Conservation (phyloP, 2,888 invertebrate species). For the Lochmaea crataegi region DNA sequence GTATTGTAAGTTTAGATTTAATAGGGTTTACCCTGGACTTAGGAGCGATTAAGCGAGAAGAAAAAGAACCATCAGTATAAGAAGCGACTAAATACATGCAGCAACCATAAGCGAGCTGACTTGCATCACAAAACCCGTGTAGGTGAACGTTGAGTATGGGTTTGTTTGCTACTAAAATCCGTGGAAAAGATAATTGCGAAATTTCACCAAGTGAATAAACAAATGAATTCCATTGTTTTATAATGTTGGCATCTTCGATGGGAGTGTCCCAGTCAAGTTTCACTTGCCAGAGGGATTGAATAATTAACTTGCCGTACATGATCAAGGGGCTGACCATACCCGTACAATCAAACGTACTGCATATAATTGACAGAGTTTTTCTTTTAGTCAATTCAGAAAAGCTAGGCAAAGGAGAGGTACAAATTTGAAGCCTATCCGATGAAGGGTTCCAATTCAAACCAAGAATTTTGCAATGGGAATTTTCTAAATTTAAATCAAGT, state of each 20-base stretch:
- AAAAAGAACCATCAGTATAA: constrained; percentile 3
- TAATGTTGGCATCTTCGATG: neutral
- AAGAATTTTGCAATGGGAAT: neutral
- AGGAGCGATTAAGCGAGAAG: neutral
- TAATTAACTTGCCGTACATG: neutral
- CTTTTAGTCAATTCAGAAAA: constrained; percentile 5
- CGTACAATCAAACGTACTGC: neutral
- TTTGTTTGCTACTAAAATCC: neutral
- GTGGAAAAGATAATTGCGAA: neutral
- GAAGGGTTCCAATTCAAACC: neutral
- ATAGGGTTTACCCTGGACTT: neutral
- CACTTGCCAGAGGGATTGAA: constrained; percentile 1
- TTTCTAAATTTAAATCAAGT: neutral
- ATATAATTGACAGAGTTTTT: neutral
- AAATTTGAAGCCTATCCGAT: neutral
- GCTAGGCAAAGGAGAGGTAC: neutral
- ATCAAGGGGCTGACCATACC: constrained; percentile 1
- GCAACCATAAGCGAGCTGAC: constrained; percentile 6
- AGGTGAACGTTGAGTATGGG: neutral
- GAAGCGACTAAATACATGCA: neutral
- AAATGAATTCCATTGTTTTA: constrained; percentile 5
- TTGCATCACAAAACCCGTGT: constrained; percentile 1
- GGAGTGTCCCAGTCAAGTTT: constrained; percentile 3
- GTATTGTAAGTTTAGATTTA: constrained; percentile 1
- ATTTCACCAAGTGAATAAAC: neutral